Conservation (phyloP, 1,140 invertebrate genomes). For the Samia ricini region DNA sequence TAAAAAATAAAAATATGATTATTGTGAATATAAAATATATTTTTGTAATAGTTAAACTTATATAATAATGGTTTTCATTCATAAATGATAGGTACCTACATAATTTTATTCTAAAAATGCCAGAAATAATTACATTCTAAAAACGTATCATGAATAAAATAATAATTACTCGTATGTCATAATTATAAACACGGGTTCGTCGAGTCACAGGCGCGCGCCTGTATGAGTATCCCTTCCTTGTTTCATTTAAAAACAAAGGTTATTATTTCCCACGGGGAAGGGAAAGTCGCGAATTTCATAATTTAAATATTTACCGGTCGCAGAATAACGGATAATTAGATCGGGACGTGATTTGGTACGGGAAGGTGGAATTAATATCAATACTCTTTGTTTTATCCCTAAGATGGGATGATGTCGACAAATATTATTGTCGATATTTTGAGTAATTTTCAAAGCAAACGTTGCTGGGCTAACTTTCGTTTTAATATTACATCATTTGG, state of each 20-base stretch:
- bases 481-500: no score
- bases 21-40: no score
- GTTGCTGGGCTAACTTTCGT: no score
- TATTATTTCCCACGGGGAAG: conserved; percentile 65
- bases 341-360: conserved; percentile 69
- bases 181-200: background rate
- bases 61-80: no score
- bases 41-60: no score
- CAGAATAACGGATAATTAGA: conserved; percentile 69
- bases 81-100: no score
- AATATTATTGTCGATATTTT: conserved; percentile 24
- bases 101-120: no score
- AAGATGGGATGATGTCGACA: conserved; percentile 30
- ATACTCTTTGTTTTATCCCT: conserved; percentile 63
- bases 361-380: conserved; percentile 72
- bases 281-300: conserved; percentile 64
- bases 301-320: conserved; percentile 70
- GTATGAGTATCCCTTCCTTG: conserved; percentile 47
- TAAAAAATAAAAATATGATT: no score
- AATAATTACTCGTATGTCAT: background rate
- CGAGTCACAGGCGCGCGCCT: background rate
- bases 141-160: no score
- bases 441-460: no score
- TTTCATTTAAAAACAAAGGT: conserved; percentile 65
- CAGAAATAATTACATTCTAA: no score